Base-by-base conservation (phyloP, 2,888 invertebrate genomes). In the Fabriciana adippe region DNA sequence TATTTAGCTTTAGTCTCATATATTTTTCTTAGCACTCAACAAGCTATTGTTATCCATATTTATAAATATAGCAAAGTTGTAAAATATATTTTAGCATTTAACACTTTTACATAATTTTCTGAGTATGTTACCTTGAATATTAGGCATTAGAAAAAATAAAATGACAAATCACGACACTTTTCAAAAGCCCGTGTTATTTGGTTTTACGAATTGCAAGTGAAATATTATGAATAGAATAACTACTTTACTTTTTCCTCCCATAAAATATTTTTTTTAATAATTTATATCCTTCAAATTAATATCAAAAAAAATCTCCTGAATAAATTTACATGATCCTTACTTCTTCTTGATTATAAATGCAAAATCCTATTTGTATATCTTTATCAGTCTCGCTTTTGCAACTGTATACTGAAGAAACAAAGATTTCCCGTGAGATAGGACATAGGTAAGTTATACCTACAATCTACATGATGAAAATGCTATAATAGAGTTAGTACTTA, bases 1-100 rank as follows among this genome's bases (percentile, higher is more conserved):
- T 85, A 86, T 86, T 88, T 88, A 82, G 86, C 87, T 88, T 82
- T 79, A 79, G 76, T 74, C 76, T 16, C 48, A 48, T 59, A 48
- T 48, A 59, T 59, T 48, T 47, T 47, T 26, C 8, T n/a, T 57
- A 45, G 15, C 18, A 45, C 45, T 57, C 21, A 18, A 47, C 21
- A n/a, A 47, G 45, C 21, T 16, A 26, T n/a, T 47, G 47, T 18
- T 15, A 57, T 45, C 18, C 0, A 14, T 59, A n/a, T 56, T 56
- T 59, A 4, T n/a, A 26, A 6, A 26, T 11, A 47, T 26, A 11
- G 26, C 45, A 16, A 51, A 51, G 41, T 18, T 56, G 11, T 18
- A 45, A 41, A 56, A 56, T 1, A 11, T 8, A 47, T 45, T 11
- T 59, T 57, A 15, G 2, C 14, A 31, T 45, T 59, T 8, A n/a